Base-by-base conservation (phyloP, 2,113 vertebrate species). In the Phainopepla nitens region DNA sequence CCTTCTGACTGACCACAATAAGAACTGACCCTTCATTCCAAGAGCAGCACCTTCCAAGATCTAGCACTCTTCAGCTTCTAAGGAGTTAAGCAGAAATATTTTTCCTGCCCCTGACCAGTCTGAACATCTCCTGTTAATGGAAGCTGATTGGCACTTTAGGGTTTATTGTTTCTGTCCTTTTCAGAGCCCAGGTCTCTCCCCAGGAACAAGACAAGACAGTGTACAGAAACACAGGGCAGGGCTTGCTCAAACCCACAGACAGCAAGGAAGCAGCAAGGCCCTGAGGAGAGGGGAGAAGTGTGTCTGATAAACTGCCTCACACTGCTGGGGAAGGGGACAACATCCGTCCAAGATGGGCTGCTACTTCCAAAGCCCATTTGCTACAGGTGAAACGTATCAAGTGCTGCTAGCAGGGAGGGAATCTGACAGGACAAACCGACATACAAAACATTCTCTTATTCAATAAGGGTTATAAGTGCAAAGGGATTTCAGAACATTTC, bases 401-500 rank as follows among this genome's bases (percentile, higher is more conserved):
- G 88, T 87, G 96, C 87, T 86, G 81, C 93, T 97, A 96, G 92
- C 86, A 75, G 90, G 68, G 81, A 81, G 57, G 80, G 80, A 83
- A 93, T 90, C 93, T 41, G 56, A 97, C 91, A 86, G 77, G 89
- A 97, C 94, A 97, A 94, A 97, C 75, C 87, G 6, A 96, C 97
- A 86, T 61, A 92, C 78, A 96, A 92, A 78, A 92, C 77, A 88
- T 96, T 97, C 94, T 88, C 97, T 96, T 97, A 93, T 92, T 97
- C 90, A 93, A 76, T 68, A 94, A 35, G 54, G 88, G 90, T 95
- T 96, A 27, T 62, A 76, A 94, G 95, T 97, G 96, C 97, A 97
- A 96, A 82, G 91, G 90, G 85, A 42, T 90, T 97, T 96, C 94
- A 96, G 94, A 91, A 97, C 94, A 97, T 92, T 96, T 97, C 92